phyloP scores from a whole-genome alignment of 2,113 vertebrate genomes.

The Chaetodon auriga region DNA sequence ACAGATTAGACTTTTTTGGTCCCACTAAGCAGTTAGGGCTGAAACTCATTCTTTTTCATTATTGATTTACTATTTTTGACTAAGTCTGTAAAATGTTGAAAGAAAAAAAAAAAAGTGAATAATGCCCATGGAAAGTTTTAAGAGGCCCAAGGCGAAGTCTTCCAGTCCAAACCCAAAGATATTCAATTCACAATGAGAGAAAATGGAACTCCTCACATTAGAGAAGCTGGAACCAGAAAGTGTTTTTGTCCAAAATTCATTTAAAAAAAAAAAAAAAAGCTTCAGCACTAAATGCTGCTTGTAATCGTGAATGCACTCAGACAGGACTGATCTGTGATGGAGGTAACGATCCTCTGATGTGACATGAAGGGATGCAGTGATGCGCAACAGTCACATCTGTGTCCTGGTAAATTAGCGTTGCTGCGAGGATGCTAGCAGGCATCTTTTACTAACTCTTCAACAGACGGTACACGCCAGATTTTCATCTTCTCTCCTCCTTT shows the following conservation, averaged over 20 bases:
- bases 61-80: neutral
- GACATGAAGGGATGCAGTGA: neutral
- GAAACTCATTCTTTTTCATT: neutral
- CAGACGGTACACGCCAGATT: neutral
- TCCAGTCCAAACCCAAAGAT: conserved; percentile 46
- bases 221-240: neutral
- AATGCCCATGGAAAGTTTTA: neutral
- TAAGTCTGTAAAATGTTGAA: neutral
- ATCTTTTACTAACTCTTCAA: conserved; percentile 5
- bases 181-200: neutral
- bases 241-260: neutral
- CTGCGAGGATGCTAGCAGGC: neutral
- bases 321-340: neutral
- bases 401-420: neutral
- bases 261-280: neutral
- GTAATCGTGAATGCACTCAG: conserved; percentile 2
- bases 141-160: conserved; percentile 19
- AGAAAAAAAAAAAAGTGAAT: neutral
- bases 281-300: conserved; percentile 13
- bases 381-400: neutral
- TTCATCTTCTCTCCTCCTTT: neutral
- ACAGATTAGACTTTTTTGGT: neutral
- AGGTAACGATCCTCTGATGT: neutral
- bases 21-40: neutral
- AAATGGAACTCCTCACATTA: neutral